Evolutionary conservation across 2,797 vertebrate species (phyloP).

Genomic region (Sebastes steindachneri): DNA sequence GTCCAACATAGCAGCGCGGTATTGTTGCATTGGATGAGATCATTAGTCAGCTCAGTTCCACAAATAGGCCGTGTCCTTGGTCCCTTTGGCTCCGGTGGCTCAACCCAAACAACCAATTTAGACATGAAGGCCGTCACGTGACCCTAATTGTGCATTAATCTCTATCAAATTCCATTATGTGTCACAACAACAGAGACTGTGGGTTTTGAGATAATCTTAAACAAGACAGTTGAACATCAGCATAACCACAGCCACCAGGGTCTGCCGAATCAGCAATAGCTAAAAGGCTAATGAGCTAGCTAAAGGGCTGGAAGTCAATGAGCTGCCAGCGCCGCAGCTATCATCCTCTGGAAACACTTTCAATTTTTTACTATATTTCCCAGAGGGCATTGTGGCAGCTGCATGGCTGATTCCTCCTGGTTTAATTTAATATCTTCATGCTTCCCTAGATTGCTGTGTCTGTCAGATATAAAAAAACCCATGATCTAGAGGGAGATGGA

Average conservation of each 20-base stretch:
- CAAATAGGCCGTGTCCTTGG: constrained; percentile 31
- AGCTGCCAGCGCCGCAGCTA: constrained; percentile 51
- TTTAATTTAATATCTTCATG: constrained; percentile 84
- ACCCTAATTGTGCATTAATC: constrained; percentile 24
- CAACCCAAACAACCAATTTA: constrained; percentile 11
- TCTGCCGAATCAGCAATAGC: constrained; percentile 39
- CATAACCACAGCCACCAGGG: constrained; percentile 21
- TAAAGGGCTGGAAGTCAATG: constrained; percentile 63
- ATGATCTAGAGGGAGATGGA: constrained; percentile 6
- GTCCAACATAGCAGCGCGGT: constrained; percentile 22
- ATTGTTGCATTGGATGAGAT: constrained; percentile 10
- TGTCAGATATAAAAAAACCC: constrained; percentile 57
- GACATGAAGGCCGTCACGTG: background rate
- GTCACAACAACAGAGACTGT: constrained; percentile 15
- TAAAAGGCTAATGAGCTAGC: constrained; percentile 65
- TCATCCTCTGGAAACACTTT: constrained; percentile 65
- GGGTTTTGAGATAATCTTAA: constrained; percentile 25
- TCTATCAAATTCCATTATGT: constrained; percentile 3
- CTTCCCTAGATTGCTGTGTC: constrained; percentile 70
- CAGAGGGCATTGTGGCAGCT: constrained; percentile 71
- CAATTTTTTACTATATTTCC: constrained; percentile 75
- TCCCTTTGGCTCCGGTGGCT: constrained; percentile 11
- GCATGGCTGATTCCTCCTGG: constrained; percentile 77
- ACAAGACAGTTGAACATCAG: constrained; percentile 19
- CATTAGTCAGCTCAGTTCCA: constrained; percentile 20